Conservation (phyloP, 2,797 vertebrate genomes). For the Lindbergichthys nudifrons region DNA sequence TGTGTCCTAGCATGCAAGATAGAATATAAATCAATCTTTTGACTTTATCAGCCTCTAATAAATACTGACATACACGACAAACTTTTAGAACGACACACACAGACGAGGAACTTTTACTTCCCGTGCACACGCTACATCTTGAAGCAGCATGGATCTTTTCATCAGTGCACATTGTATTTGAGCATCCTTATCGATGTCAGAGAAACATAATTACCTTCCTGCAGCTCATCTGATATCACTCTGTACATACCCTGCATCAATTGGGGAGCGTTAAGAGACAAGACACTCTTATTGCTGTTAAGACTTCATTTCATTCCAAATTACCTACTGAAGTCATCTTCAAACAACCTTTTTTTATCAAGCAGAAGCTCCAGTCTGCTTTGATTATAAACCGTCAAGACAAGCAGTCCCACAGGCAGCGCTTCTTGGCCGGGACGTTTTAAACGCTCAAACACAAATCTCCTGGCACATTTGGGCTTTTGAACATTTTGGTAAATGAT, state of each 20-base stretch:
- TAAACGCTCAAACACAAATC: conserved; percentile 24
- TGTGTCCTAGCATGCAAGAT: too few species aligned
- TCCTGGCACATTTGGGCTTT: conserved; percentile 15
- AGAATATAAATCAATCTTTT: too few species aligned
- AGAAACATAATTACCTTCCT: conserved; percentile 33
- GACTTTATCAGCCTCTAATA: not conserved
- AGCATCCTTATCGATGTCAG: conserved; percentile 30
- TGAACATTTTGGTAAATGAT: conserved; percentile 12
- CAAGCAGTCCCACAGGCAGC: conserved; percentile 17
- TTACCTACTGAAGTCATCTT: conserved; percentile 16
- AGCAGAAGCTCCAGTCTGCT: conserved; percentile 22
- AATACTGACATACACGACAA: not conserved
- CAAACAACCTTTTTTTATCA: conserved; percentile 23
- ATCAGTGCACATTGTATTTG: conserved; percentile 32
- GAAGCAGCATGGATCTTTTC: conserved; percentile 17
- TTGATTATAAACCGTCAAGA: conserved; percentile 36
- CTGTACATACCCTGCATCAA: conserved; percentile 32
- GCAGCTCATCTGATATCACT: conserved; percentile 44
- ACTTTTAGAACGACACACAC: not conserved
- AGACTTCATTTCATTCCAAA: conserved; percentile 32
- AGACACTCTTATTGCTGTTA: conserved; percentile 28
- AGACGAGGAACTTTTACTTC: conserved; percentile 1
- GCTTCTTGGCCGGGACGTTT: conserved; percentile 16
- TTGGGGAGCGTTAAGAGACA: conserved; percentile 26
- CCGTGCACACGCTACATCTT: not conserved